Evolutionary conservation across 2,888 invertebrate genomes (phyloP), one percentile per base, ranked within the genome.

Genomic region (Platycnemis pennipes): DNA sequence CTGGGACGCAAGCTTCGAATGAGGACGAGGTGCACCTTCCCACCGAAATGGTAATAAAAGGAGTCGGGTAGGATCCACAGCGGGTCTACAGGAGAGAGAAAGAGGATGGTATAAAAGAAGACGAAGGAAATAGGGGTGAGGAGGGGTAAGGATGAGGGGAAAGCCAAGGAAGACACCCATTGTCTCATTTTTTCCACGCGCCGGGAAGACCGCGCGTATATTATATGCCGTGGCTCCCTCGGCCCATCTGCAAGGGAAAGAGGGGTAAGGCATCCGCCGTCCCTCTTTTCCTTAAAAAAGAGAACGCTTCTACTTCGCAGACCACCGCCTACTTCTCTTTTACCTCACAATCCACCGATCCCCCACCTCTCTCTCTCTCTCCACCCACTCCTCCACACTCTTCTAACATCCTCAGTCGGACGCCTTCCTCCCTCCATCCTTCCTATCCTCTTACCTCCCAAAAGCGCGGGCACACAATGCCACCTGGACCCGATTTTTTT

Each of bases 401-500:
- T 31, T n/a, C 63, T 63, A 49, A 49, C 49, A 49, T 11, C 49
- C 49, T 49, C 49, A 49, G 49, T 49, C 49, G 11, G 19, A 11
- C 11, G 49, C 7, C 77, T 37, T 37, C 31, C 77, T 37, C 26
- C 77, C 37, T 63, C 13, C 56, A 13, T 26, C 31, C n/a, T 16
- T 37, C 8, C 37, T 77, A 11, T 19, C 77, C 37, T 77, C 16
- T 13, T 31, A 37, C 77, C 77, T 77, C 77, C 77, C 31, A 77
- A 77, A 77, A 77, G 37, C 77, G 77, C 63, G 8, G 37, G 37
- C 63, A 91, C 56, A 89, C 89, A 56, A 89, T 63, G 63, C 91
- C 91, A 91, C 91, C 91, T 91, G 91, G 91, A 91, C 91, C 63
- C 63, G 63, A 91, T 91, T 91, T 91, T 91, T 91, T 91, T 69